phyloP scores from a whole-genome alignment of 2,113 vertebrate species.

The Abramis brama region DNA sequence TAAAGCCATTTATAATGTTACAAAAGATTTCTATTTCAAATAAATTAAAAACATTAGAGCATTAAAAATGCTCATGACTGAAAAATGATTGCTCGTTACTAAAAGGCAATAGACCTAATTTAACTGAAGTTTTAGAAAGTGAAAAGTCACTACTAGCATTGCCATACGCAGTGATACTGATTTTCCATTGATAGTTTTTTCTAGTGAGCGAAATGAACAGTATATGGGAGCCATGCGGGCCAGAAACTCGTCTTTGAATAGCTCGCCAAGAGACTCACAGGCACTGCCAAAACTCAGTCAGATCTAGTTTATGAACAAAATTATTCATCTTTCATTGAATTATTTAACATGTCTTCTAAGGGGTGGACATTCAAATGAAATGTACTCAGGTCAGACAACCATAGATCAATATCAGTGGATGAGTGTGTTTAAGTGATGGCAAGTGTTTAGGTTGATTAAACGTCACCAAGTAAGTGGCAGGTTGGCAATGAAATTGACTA shows the following conservation, averaged over 20 bases:
- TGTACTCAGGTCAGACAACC: constrained; percentile 7
- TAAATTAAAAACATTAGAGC: no score
- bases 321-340: constrained; percentile 51
- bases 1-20: background rate
- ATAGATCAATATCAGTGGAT: constrained; percentile 21
- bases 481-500: background rate
- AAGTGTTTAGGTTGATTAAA: background rate
- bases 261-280: background rate
- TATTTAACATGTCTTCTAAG: constrained; percentile 34
- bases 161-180: background rate
- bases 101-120: background rate
- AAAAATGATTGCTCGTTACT: background rate
- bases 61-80: background rate
- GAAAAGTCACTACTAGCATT: background rate
- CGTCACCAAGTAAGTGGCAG: background rate
- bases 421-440: background rate
- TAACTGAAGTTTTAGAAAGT: background rate
- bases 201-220: background rate
- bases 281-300: constrained; percentile 11
- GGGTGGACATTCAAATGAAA: constrained; percentile 15
- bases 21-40: background rate
- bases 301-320: constrained; percentile 55
- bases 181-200: constrained; percentile 1
- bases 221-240: background rate
- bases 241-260: constrained; percentile 3